phyloP scores from a whole-genome alignment of 2,888 invertebrate species.

The Rotaria socialis region DNA sequence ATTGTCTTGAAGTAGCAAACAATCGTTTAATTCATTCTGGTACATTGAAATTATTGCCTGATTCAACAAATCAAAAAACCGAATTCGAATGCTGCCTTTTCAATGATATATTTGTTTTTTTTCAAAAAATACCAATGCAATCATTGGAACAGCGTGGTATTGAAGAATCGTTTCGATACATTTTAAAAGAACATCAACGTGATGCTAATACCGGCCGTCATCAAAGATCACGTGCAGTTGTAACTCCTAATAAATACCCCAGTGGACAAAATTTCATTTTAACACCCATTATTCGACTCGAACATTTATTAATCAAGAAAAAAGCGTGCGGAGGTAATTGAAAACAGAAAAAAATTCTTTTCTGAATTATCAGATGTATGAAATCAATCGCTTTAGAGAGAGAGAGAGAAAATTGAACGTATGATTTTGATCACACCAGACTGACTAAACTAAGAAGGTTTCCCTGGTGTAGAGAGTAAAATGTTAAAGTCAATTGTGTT shows the following conservation, averaged over 20 bases:
- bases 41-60: conserved; percentile 24
- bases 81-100: conserved; percentile 30
- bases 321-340: conserved; percentile 30
- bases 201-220: background rate
- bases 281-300: conserved; percentile 11
- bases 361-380: too few species aligned
- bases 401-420: too few species aligned
- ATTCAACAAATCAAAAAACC: background rate
- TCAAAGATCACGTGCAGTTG: background rate
- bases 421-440: too few species aligned
- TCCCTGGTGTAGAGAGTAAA: too few species aligned
- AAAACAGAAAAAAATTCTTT: background rate
- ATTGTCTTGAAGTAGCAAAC: conserved; percentile 16
- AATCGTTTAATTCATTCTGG: conserved; percentile 4
- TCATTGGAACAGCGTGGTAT: conserved; percentile 23
- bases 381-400: too few species aligned
- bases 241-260: background rate
- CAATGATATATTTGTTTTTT: conserved; percentile 19
- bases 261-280: conserved; percentile 7
- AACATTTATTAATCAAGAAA: conserved; percentile 28
- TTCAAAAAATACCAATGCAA: conserved; percentile 1
- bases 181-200: conserved; percentile 36
- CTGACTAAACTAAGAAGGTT: too few species aligned
- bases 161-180: conserved; percentile 26
- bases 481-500: too few species aligned